Evolutionary conservation across 2,797 vertebrate species (phyloP).

Genomic region (Leptatherina wallacei): DNA sequence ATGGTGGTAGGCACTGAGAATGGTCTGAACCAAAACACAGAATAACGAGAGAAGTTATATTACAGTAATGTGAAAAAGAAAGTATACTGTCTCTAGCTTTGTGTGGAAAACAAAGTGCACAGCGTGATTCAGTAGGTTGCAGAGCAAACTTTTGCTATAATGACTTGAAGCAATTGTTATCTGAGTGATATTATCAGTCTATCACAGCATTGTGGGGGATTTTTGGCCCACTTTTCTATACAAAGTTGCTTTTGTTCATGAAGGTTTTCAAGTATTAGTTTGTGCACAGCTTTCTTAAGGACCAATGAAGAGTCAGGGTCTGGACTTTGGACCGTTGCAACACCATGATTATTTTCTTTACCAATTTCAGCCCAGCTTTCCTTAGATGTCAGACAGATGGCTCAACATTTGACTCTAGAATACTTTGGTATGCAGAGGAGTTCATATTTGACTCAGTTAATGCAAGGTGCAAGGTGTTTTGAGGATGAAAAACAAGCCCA

Average conservation of each 20-base stretch:
- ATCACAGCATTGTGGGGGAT: too few relatives aligned
- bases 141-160: too few relatives aligned
- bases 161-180: too few relatives aligned
- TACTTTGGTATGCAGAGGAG: too few relatives aligned
- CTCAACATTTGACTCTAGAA: neutral
- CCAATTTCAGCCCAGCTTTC: neutral
- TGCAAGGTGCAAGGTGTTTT: too few relatives aligned
- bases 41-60: constrained; percentile 16
- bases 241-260: neutral
- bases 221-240: too few relatives aligned
- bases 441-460: too few relatives aligned
- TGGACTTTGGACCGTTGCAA: neutral
- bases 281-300: neutral
- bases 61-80: neutral
- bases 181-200: too few relatives aligned
- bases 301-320: neutral
- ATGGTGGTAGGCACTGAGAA: constrained; percentile 1
- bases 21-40: neutral
- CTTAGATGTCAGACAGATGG: neutral
- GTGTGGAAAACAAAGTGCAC: too few relatives aligned
- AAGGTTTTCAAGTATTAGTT: neutral
- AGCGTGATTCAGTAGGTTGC: too few relatives aligned
- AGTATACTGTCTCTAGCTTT: neutral
- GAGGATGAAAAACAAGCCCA: neutral
- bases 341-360: neutral